phyloP scores from a whole-genome alignment of 37 sponge, comb jelly and placozoan species.

The Agelas oroides region DNA sequence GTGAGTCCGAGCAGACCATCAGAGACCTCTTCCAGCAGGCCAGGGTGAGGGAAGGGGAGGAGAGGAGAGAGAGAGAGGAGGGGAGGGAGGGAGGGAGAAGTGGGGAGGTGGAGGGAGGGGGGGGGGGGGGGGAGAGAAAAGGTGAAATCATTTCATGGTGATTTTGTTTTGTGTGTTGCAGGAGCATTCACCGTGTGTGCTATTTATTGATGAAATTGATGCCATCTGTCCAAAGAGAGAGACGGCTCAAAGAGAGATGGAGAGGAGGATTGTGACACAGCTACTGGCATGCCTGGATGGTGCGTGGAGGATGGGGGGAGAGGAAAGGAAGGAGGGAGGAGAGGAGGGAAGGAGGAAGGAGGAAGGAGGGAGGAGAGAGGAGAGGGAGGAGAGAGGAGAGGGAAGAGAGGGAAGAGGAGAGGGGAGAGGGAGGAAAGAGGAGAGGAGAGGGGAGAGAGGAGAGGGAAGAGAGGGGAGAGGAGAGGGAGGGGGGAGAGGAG shows the following conservation, averaged over 20 bases:
- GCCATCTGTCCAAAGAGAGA: conserved; percentile 96
- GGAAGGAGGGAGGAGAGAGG: neutral
- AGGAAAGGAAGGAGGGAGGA: too few relatives aligned
- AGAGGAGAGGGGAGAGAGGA: neutral
- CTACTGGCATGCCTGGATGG: conserved; percentile 93
- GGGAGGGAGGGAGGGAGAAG: conserved; percentile 6
- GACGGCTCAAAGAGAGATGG: conserved; percentile 95
- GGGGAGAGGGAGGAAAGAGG: neutral
- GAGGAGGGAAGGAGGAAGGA: neutral
- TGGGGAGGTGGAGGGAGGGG: conserved; percentile 16
- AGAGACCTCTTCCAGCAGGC: conserved; percentile 86
- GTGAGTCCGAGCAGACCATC: conserved; percentile 93
- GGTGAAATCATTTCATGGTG: too few relatives aligned
- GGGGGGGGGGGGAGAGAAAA: too few relatives aligned
- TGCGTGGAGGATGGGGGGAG: conserved; percentile 1
- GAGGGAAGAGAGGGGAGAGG: neutral
- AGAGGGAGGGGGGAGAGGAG: neutral
- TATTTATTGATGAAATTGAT: conserved; percentile 98
- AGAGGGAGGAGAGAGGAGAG: neutral
- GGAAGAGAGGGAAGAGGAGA: neutral
- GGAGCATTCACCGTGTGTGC: conserved; percentile 84
- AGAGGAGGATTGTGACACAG: conserved; percentile 94
- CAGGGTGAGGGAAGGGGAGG: conserved; percentile 20
- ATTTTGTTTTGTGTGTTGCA: conserved; percentile 7
- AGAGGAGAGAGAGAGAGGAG: too few relatives aligned